These are phyloP conservation scores for Leptopilina boulardi DNA, from an alignment of 1,140 invertebrate genomes.

Conservation along the genomic window DNA sequence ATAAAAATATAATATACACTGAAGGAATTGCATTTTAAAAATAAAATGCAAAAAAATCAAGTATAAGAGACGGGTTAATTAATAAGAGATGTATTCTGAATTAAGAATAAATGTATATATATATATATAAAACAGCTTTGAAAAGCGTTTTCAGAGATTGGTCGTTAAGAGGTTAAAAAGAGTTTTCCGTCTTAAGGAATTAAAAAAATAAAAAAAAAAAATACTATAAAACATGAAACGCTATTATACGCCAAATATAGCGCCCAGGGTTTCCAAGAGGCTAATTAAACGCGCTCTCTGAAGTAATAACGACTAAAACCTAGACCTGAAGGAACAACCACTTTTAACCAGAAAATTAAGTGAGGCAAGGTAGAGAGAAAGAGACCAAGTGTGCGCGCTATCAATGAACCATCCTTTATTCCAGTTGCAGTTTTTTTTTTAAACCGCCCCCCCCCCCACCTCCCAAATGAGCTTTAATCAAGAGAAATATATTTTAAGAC, in stretches of 20 bases:
- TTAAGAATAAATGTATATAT: background rate
- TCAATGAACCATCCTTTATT: conserved; percentile 37
- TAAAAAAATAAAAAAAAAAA: conserved; percentile 26
- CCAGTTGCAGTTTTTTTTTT: conserved; percentile 11
- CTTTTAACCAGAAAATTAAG: conserved; percentile 57
- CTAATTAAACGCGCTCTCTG: conserved; percentile 54
- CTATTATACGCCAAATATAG: conserved; percentile 26
- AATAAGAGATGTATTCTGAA: background rate
- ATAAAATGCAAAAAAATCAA: background rate
- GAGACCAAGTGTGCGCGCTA: conserved; percentile 30
- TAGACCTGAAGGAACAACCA: conserved; percentile 13
- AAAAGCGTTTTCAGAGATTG: conserved; percentile 15
- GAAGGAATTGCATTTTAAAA: background rate
- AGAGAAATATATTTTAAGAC: conserved; percentile 3
- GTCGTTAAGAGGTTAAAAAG: conserved; percentile 35
- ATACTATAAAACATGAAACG: conserved; percentile 24
- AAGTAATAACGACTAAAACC: conserved; percentile 55
- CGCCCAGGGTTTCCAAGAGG: conserved; percentile 1
- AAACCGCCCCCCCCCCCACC: no score
- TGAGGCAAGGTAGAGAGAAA: conserved; percentile 3
- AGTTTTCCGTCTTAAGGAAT: conserved; percentile 39
- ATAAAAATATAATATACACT: background rate
- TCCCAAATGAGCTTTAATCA: conserved; percentile 19
- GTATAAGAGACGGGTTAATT: background rate
- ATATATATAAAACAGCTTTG: background rate